These are phyloP conservation scores for Eugnorisma glareosa DNA, from an alignment of 2,888 invertebrate species.

Conservation along the genomic window DNA sequence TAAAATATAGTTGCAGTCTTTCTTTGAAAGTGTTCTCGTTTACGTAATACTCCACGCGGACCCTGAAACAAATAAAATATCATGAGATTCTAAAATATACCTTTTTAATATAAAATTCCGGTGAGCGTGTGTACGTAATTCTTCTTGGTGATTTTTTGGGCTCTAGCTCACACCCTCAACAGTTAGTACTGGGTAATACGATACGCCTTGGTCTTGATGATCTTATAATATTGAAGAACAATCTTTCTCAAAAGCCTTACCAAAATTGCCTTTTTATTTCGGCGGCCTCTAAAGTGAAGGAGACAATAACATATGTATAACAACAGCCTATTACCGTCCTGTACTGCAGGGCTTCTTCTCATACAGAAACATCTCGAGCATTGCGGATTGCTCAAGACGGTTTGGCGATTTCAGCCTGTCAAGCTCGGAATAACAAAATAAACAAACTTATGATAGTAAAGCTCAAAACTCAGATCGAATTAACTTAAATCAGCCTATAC, in stretches of 20 bases:
- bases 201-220: no score
- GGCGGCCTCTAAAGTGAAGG: background rate
- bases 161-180: no score
- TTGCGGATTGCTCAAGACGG: background rate
- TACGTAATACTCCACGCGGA: conserved; percentile 99
- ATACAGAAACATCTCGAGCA: background rate
- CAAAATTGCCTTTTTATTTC: background rate
- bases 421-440: background rate
- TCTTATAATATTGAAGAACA: background rate
- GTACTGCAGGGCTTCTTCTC: background rate
- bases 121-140: background rate
- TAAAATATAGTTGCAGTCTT: conserved; percentile 99
- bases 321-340: background rate
- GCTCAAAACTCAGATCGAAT: background rate
- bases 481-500: background rate
- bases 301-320: background rate
- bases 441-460: background rate
- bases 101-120: background rate
- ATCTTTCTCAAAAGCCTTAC: background rate
- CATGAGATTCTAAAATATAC: background rate
- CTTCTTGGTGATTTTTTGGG: background rate
- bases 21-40: conserved; percentile 99
- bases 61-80: conserved; percentile 93
- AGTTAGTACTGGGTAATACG: no score
- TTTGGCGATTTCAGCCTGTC: background rate